phyloP scores from a whole-genome alignment of 1,140 invertebrate species.

The Zaprionus capensis region DNA sequence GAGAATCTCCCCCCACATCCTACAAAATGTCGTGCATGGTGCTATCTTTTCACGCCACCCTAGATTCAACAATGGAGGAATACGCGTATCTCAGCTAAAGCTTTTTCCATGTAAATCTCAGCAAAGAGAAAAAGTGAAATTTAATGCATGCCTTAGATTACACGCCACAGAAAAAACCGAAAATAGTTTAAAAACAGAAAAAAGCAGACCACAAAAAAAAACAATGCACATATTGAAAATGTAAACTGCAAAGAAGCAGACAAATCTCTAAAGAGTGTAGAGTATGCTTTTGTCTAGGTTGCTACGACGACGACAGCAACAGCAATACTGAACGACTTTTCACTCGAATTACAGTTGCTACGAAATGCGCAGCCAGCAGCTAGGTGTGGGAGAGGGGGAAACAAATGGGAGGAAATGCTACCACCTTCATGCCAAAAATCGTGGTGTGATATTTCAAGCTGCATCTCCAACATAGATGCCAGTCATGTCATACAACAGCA shows the following conservation, averaged over 20 bases:
- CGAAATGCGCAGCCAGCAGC: conserved; percentile 42
- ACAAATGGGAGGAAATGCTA: background rate
- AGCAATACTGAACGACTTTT: conserved; percentile 42
- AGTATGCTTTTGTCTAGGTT: conserved; percentile 30
- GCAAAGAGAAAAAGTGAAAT: conserved; percentile 67
- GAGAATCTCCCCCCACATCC: background rate
- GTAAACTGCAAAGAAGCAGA: conserved; percentile 25
- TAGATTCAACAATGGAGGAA: background rate
- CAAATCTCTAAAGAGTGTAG: conserved; percentile 19
- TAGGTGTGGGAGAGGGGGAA: background rate
- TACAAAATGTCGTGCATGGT: background rate
- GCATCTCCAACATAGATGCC: conserved; percentile 11
- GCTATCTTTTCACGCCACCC: background rate
- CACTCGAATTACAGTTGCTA: conserved; percentile 64
- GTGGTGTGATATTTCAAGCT: conserved; percentile 36
- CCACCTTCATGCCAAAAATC: background rate
- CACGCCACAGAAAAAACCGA: conserved; percentile 46
- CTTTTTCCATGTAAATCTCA: conserved; percentile 56
- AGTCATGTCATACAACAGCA: conserved; percentile 2
- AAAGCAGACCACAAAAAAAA: background rate
- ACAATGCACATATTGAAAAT: conserved; percentile 23
- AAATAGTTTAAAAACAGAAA: conserved; percentile 12
- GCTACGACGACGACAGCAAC: background rate
- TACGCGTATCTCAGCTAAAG: conserved; percentile 32
- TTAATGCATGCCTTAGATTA: conserved; percentile 65